phyloP scores from a whole-genome alignment of 2,888 invertebrate species.

The Sturmia bella region DNA sequence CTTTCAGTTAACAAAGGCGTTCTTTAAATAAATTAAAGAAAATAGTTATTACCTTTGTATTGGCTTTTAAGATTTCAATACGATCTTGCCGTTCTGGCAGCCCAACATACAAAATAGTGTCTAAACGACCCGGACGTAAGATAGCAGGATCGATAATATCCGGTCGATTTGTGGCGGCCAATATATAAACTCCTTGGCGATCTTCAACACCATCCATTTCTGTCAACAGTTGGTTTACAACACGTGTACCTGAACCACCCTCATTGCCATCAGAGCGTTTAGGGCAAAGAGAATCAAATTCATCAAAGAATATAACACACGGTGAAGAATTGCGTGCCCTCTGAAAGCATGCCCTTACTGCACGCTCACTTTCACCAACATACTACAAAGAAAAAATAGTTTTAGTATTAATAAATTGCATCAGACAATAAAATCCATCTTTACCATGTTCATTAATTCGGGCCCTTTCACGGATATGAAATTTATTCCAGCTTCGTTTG shows the following conservation, averaged over 20 bases:
- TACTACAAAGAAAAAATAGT: constrained; percentile 85
- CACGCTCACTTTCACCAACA: constrained; percentile 98
- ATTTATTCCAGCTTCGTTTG: constrained; percentile 99
- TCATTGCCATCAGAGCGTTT: constrained; percentile 89
- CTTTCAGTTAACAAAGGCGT: no score
- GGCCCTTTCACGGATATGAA: constrained; percentile 99
- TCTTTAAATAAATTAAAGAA: constrained; percentile 18
- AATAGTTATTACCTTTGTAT: constrained; percentile 88
- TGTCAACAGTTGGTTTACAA: constrained; percentile 97
- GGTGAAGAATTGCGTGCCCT: constrained; percentile 97
- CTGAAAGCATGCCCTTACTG: constrained; percentile 97
- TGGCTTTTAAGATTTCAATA: constrained; percentile 92
- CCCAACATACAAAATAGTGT: constrained; percentile 94
- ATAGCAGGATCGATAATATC: constrained; percentile 98
- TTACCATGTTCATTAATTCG: constrained; percentile 97
- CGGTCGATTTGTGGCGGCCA: constrained; percentile 98
- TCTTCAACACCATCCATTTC: constrained; percentile 99
- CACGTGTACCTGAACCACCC: constrained; percentile 89
- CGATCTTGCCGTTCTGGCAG: constrained; percentile 91
- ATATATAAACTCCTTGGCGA: constrained; percentile 94
- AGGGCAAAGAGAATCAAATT: constrained; percentile 97
- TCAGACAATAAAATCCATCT: no score
- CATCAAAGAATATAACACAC: constrained; percentile 99
- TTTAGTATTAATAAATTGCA: background rate
- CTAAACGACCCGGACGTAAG: constrained; percentile 92